Percentiles rank a stretch among this genome's conserved stretches.
These are phyloP conservation scores for Diadromus collaris DNA, from an alignment of 2,888 invertebrate genomes.

Conservation along the genomic window DNA sequence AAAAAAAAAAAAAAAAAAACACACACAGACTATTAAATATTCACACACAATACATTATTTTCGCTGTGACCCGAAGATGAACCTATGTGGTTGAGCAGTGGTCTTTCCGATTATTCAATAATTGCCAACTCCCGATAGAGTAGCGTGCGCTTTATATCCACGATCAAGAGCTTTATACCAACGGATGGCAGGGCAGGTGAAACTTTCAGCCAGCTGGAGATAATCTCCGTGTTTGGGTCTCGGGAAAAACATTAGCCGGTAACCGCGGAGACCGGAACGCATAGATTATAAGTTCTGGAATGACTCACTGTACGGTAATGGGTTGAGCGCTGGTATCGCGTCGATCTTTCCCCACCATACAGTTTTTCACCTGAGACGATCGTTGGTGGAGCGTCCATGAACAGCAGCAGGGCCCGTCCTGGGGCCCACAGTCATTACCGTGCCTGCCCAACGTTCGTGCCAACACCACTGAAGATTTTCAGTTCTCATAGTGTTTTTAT, in stretches of 20 bases:
- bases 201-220: background rate
- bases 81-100: background rate
- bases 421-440: conserved; percentile 60
- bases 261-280: conserved; percentile 51
- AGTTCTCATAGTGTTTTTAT: background rate
- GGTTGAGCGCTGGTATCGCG: conserved; percentile 22
- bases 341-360: conserved; percentile 41
- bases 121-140: background rate
- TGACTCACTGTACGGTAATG: conserved; percentile 10
- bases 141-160: background rate
- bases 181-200: background rate
- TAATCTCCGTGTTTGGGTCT: background rate
- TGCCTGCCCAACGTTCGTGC: conserved; percentile 52
- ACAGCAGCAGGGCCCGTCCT: conserved; percentile 50
- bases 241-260: background rate
- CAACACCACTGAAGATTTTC: conserved; percentile 37
- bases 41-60: background rate
- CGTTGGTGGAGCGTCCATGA: conserved; percentile 53
- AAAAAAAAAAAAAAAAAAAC: too few relatives aligned
- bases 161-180: background rate
- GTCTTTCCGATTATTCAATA: background rate
- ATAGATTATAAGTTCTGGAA: conserved; percentile 26
- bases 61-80: conserved; percentile 9
- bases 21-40: conserved; percentile 2
- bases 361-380: conserved; percentile 26